Conservation (phyloP, 2,888 invertebrate species). For the Trissoscelio sp. region DNA sequence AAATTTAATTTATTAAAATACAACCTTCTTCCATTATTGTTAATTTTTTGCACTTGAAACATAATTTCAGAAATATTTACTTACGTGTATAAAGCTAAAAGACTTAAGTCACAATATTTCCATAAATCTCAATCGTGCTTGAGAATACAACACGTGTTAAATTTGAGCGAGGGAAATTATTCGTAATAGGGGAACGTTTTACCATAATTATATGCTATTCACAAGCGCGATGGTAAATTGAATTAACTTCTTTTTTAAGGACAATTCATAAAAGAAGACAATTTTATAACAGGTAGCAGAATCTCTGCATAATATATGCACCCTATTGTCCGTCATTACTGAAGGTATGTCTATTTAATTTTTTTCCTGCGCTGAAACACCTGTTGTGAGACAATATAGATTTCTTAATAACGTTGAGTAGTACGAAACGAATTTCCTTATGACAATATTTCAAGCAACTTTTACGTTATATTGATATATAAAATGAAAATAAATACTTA, state of each 20-base stretch:
- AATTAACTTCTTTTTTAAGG: neutral
- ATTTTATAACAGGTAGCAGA: neutral
- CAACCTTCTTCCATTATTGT: neutral
- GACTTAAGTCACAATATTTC: neutral
- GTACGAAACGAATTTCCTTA: neutral
- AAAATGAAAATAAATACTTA: too few species aligned
- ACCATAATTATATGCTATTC: neutral
- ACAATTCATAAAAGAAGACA: neutral
- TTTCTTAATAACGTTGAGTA: neutral
- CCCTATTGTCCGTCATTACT: neutral
- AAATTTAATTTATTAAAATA: neutral
- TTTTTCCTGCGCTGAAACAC: neutral
- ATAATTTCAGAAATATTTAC: neutral
- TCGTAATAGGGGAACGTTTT: neutral
- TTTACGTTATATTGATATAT: too few species aligned
- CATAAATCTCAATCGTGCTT: neutral
- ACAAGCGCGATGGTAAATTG: neutral
- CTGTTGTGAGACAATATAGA: neutral
- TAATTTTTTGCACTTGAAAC: neutral
- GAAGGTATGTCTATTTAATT: neutral
- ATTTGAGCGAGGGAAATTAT: neutral
- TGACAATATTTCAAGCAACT: too few species aligned
- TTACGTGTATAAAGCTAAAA: neutral
- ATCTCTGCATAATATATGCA: neutral
- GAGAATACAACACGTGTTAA: conserved; percentile 11